Base-by-base conservation (phyloP, 2,888 invertebrate genomes). In the Laspeyria flexula region DNA sequence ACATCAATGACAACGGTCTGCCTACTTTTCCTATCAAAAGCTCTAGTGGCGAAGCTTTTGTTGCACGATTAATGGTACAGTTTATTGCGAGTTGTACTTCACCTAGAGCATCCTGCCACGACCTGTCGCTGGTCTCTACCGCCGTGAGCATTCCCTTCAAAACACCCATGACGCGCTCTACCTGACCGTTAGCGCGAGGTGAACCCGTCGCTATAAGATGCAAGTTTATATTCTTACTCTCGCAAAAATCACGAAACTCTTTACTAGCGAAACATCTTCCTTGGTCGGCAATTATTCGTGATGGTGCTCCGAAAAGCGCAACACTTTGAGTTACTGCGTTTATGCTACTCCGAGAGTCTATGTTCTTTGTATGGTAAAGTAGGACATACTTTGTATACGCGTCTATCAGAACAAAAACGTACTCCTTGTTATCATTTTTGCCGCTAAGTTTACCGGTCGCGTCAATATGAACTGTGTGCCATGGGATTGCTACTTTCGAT, bases 71-170 rank as follows among this genome's bases (percentile, higher is more conserved):
- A 1, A 76, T 31, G 21, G 21, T 21, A 21, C 21, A 21, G 5
- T 21, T 21, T 21, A 21, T 21, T 5, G 21, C 21, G 21, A 1
- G 72, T 38, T 76, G 77, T 4, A 73, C 43, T 1, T 76, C 71
- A 4, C 40, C 56, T 25, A 75, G 23, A 0, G 68, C 61, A 41
- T 67, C 66, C 37, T 73, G 72, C 73, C 74, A 75, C 0, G 72
- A 62, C 1, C 52, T 40, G 3, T 11, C 3, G 2, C 30, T 43
- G 5, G 43, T 43, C 40, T 76, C 74, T 6, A 65, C 66, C 0
- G 57, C 44, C 3, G 71, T 73, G 0, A 73, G 35, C 71, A 71
- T 71, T 21, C 1, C 9, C n/a, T 21, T 38, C n/a, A 35, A 7
- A 1, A 25, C 23, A 10, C 31, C 1, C 41, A 25, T 34, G 1